These are phyloP conservation scores for Ara ararauna DNA, from an alignment of 2,797 vertebrate genomes.

Conservation along the genomic window DNA sequence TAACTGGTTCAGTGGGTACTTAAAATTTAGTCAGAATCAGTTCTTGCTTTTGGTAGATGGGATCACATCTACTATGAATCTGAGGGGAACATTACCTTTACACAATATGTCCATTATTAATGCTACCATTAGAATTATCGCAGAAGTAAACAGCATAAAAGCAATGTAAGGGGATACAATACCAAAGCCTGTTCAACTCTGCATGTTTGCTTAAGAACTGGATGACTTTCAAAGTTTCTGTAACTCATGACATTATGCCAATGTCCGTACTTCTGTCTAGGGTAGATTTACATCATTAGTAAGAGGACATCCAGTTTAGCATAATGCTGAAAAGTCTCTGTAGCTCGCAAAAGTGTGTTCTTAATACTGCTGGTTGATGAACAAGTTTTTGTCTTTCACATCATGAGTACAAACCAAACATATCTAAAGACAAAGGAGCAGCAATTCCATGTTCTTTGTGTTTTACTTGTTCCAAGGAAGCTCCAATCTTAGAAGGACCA, in stretches of 20 bases:
- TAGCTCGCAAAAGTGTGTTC: background rate
- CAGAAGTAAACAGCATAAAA: constrained; percentile 25
- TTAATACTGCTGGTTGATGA: background rate
- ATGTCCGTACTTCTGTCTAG: background rate
- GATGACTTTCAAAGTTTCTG: constrained; percentile 28
- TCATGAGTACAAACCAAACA: background rate
- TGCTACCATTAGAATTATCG: background rate
- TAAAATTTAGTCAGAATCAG: background rate
- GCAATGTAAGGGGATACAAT: background rate
- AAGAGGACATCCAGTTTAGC: background rate
- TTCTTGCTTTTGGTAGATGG: background rate
- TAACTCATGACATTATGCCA: constrained; percentile 4
- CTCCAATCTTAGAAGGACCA: background rate
- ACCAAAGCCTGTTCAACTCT: constrained; percentile 18
- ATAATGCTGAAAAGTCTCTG: background rate
- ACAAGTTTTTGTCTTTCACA: background rate
- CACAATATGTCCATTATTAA: background rate
- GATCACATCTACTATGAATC: background rate
- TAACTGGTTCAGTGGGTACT: background rate
- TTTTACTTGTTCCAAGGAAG: background rate
- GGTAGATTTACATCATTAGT: constrained; percentile 1
- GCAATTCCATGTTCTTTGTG: background rate
- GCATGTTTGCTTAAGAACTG: constrained; percentile 16
- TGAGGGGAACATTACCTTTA: background rate
- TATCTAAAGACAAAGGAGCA: background rate